Percentiles rank a stretch among this genome's conserved stretches.
Evolutionary conservation across 2,888 invertebrate genomes (phyloP).

Genomic region (Oegoconia quadripuncta): DNA sequence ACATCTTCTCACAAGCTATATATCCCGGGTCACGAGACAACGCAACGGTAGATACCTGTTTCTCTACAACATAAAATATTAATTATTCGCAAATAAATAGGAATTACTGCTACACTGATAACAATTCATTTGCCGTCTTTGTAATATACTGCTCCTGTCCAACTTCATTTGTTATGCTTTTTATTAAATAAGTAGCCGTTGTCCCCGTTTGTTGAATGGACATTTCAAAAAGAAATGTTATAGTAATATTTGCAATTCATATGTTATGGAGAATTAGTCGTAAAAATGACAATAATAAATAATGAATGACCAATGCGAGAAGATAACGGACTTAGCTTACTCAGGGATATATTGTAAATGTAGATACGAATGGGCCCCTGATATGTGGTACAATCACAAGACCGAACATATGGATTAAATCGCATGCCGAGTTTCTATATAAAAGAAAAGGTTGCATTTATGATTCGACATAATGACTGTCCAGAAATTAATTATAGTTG

Average conservation of each 20-base stretch:
- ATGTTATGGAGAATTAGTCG: background rate
- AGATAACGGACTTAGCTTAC: too few species aligned
- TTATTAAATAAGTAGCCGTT: background rate
- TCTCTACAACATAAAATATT: conserved; percentile 30
- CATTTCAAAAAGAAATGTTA: conserved; percentile 14
- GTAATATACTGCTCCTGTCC: too few species aligned
- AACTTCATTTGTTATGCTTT: background rate
- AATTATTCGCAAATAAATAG: conserved; percentile 36
- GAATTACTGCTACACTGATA: conserved; percentile 32
- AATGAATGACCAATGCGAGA: too few species aligned
- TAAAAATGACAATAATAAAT: too few species aligned
- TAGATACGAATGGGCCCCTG: too few species aligned
- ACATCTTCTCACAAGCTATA: conserved; percentile 46
- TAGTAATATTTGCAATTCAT: conserved; percentile 10
- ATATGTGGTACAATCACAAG: too few species aligned
- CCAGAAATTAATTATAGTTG: too few species aligned
- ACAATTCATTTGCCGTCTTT: conserved; percentile 15
- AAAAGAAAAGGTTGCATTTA: too few species aligned
- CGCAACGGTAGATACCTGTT: conserved; percentile 54
- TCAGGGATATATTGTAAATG: too few species aligned
- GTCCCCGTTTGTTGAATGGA: background rate
- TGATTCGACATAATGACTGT: too few species aligned
- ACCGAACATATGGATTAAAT: too few species aligned
- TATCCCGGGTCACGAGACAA: conserved; percentile 55
- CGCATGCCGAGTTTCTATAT: too few species aligned